Base-by-base conservation (phyloP, 2,888 invertebrate species). In the Charanyca ferruginea region DNA sequence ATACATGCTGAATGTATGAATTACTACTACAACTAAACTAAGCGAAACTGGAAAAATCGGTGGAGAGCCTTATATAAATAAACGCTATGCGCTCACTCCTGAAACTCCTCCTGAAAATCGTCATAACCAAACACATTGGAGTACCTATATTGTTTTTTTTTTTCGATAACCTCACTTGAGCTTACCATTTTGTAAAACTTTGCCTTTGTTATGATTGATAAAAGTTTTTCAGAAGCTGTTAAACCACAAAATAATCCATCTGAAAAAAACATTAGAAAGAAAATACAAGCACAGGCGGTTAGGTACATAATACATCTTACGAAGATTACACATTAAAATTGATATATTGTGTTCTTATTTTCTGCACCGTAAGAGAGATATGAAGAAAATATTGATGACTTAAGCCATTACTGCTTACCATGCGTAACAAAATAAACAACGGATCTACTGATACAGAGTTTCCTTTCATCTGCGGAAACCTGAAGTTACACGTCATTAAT, bases 401-500 rank as follows among this genome's bases (percentile, higher is more conserved):
- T 57, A 60, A 49, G 54, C 58, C 78, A 66, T 80, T 74, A 65
- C 52, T 58, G 57, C 52, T 51, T 64, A 41, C 48, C 48, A 73
- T 68, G 65, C 66, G 69, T 67, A 49, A 62, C 64, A 55, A 71
- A 69, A 77, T 73, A 80, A 76, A 74, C 79, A 81, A 57, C 8
- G 44, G 35, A 51, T 55, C 41, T 55, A 61, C 48, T 51, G 62
- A 69, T 64, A 77, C 51, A 55, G 32, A 51, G 41, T 54, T 74
- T 48, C 66, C 49, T 64, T 73, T 66, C 44, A 70, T 60, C 59
- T 59, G 54, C 49, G 55, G 61, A 70, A 76, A 68, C 70, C 66
- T 70, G 64, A 62, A 70, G 68, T 68, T 67, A 80, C 77, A 66
- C 59, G 52, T 53, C 80, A 81, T 81, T 82, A 77, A 73, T 66